Base-by-base conservation (phyloP, 2,113 vertebrate species). In the Oreochromis niloticus region DNA sequence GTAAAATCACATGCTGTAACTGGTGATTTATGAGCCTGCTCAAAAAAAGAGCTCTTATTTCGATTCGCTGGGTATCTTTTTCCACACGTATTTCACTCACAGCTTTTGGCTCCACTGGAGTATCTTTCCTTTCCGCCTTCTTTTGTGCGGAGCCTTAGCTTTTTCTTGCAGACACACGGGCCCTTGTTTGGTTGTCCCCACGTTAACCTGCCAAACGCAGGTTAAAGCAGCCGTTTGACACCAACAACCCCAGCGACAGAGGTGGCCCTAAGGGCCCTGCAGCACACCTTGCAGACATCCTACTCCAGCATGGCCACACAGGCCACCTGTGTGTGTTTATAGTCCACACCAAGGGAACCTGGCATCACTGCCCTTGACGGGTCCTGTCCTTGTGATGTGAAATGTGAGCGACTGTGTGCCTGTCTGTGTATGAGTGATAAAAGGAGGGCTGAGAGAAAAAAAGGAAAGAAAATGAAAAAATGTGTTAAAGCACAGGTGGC, bases 241-340 rank as follows among this genome's bases (percentile, higher is more conserved):
- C 68, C 7, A 34, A 85, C 82, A 52, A 10, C 52, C 56, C 14
- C n/a, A 3, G 84, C 4, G 27, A 54, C 19, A 12, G 52, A 56
- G 59, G 55, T 7, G 7, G 8, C 81, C 73, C 56, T 83, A 83
- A 86, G 81, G 63, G 85, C 24, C 61, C 63, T 16, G 32, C 84
- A 88, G 56, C 63, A 88, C 90, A 87, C 87, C 79, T 84, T 46
- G 81, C 79, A 89, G 80, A 85, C 88, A 54, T 46, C 41, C 61
- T n/a, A 41, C 48, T 55, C 83, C 27, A 32, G 59, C 12, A 36
- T 86, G 85, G 66, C 81, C 32, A 71, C 34, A 81, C 80, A 48
- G 91, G 89, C 89, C 90, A 92, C 93, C 90, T 91, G 90, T 71
- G 85, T 88, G 89, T 93, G 90, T 94, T 94, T 91, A 89, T 84